Percentiles rank a stretch among this genome's conserved stretches.
Conservation (phyloP, 2,797 vertebrate species). For the Rhynchonycteris naso region DNA sequence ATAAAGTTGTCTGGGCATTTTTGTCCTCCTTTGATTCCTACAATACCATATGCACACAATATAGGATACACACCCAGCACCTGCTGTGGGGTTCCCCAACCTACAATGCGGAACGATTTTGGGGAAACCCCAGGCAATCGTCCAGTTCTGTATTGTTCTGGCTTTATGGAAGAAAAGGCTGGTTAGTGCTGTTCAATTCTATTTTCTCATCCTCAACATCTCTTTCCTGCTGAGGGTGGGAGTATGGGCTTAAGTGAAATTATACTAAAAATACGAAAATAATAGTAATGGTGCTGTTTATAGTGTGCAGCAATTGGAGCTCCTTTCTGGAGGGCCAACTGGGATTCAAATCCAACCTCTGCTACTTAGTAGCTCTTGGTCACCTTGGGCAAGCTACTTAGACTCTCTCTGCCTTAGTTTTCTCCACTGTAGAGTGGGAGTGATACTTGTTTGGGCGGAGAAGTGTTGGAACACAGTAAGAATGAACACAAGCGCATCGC, state of each 20-base stretch:
- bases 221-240: neutral
- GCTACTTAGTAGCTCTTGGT: rapidly evolving
- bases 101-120: rapidly evolving
- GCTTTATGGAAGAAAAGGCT: neutral
- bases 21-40: no score
- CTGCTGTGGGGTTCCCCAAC: rapidly evolving
- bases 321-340: neutral
- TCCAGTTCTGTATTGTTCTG: neutral
- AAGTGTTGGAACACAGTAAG: rapidly evolving
- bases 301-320: rapidly evolving
- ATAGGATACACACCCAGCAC: rapidly evolving
- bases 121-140: rapidly evolving
- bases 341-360: neutral
- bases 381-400: neutral
- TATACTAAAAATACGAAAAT: rapidly evolving
- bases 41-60: rapidly evolving
- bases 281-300: rapidly evolving
- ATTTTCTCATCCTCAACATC: rapidly evolving
- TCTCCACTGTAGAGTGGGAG: neutral
- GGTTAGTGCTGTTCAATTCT: rapidly evolving
- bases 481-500: rapidly evolving
- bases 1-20: no score
- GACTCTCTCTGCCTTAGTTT: neutral
- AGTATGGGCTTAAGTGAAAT: neutral
- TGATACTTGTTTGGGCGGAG: neutral